Evolutionary conservation across 2,888 invertebrate species (phyloP).

Genomic region (Acronicta aceris): DNA sequence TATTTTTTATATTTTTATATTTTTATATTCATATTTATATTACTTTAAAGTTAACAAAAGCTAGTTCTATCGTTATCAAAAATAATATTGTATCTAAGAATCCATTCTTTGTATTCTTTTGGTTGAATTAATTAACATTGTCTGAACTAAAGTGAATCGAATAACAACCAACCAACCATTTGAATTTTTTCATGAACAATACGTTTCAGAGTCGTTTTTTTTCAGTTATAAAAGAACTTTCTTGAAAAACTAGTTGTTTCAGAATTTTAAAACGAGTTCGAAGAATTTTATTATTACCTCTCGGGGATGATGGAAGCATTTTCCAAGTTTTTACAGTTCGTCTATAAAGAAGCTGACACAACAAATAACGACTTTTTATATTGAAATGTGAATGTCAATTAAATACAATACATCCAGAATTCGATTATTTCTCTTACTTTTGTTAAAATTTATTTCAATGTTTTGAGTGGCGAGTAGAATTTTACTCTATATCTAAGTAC

Average conservation of each 20-base stretch:
- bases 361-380: neutral
- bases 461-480: no score
- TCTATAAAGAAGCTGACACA: neutral
- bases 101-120: constrained; percentile 6
- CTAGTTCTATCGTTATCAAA: neutral
- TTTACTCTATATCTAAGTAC: no score
- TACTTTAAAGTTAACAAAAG: neutral
- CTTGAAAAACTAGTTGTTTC: constrained; percentile 2
- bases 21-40: no score
- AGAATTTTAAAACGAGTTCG: constrained; percentile 6
- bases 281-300: constrained; percentile 8
- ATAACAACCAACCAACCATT: neutral
- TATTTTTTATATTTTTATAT: no score
- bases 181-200: constrained; percentile 13
- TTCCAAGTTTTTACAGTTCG: neutral
- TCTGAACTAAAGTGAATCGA: neutral
- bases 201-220: neutral
- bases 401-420: no score
- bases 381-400: neutral
- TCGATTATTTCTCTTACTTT: no score
- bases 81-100: constrained; percentile 1
- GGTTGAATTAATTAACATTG: constrained; percentile 15
- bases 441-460: no score
- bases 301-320: neutral
- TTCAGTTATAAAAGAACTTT: neutral